These are phyloP conservation scores for Panonychus citri DNA, from an alignment of 1,140 invertebrate species.

Conservation along the genomic window DNA sequence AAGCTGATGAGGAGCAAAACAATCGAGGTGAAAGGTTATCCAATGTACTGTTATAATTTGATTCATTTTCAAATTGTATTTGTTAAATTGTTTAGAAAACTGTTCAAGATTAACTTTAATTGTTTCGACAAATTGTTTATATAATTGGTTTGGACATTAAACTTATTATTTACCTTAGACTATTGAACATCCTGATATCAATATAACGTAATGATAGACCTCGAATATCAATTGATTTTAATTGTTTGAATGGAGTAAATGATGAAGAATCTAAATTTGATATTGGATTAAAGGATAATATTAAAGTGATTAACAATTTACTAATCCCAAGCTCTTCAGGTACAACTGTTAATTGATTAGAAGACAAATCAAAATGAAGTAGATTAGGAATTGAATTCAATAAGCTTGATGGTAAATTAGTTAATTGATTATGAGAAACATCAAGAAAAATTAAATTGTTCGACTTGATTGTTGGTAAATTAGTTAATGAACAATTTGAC, in stretches of 20 bases:
- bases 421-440: slow-evolving; percentile 10
- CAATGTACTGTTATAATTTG: neutral
- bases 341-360: slow-evolving; percentile 13
- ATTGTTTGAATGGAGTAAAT: slow-evolving; percentile 11
- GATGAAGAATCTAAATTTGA: slow-evolving; percentile 9
- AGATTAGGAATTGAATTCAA: slow-evolving; percentile 4
- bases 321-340: slow-evolving; percentile 12
- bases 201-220: slow-evolving; percentile 13
- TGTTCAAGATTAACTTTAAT: neutral
- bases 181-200: slow-evolving; percentile 13
- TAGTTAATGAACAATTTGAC: neutral
- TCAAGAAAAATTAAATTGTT: slow-evolving; percentile 2
- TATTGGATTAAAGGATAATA: slow-evolving; percentile 14
- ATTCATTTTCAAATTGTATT: neutral
- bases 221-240: slow-evolving; percentile 14
- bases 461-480: neutral
- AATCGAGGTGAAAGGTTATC: neutral
- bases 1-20: neutral
- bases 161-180: slow-evolving; percentile 11
- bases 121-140: neutral
- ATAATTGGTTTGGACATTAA: neutral
- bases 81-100: neutral
- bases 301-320: slow-evolving; percentile 4
- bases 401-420: slow-evolving; percentile 4
- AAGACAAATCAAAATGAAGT: slow-evolving; percentile 12